Conservation (phyloP, 2,113 vertebrate genomes). For the Eonycteris spelaea region DNA sequence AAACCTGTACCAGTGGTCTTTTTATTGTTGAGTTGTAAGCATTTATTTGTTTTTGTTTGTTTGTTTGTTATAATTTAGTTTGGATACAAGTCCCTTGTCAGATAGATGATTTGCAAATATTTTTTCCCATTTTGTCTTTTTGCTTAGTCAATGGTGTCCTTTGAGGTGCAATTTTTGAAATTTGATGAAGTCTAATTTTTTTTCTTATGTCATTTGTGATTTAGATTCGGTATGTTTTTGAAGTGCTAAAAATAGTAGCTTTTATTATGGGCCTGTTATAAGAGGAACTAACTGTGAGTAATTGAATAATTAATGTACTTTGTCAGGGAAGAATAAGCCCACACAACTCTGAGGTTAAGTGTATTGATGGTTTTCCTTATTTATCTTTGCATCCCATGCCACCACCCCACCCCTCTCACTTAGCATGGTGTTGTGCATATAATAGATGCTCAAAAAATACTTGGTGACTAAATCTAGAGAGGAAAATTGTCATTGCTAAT, state of each 20-base stretch:
- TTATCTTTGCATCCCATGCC: neutral
- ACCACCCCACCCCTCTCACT: neutral
- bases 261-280: neutral
- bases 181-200: neutral
- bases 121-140: neutral
- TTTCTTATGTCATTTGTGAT: neutral
- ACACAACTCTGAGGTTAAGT: neutral
- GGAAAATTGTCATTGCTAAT: neutral
- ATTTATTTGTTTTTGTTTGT: neutral
- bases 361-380: neutral
- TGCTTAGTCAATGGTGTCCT: neutral
- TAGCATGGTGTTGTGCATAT: neutral
- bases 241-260: constrained; percentile 41
- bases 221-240: constrained; percentile 15
- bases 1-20: neutral
- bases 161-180: neutral
- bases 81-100: neutral
- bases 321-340: neutral
- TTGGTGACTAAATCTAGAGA: neutral
- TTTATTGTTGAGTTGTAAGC: neutral
- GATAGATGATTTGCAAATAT: neutral
- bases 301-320: neutral
- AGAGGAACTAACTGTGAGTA: neutral
- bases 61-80: too few species aligned
- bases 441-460: neutral